phyloP scores from a whole-genome alignment of 2,113 vertebrate genomes.

The Ivindomyrus marchei region DNA sequence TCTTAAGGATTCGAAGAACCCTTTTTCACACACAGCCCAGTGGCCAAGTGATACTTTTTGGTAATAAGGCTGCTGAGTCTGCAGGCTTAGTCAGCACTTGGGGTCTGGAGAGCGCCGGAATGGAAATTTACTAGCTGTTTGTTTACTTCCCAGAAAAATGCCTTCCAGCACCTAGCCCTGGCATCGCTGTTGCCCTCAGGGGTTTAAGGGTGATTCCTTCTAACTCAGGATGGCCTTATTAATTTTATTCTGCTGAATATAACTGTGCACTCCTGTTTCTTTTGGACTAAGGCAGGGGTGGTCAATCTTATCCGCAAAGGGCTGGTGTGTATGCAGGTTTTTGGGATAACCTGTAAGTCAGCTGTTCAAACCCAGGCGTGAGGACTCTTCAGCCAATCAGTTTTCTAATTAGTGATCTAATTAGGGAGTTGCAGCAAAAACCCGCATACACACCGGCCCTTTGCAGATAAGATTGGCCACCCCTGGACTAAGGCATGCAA shows the following conservation, averaged over 20 bases:
- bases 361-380: too few relatives aligned
- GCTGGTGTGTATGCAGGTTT: too few relatives aligned
- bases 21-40: constrained; percentile 21
- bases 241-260: background rate
- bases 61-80: constrained; percentile 12
- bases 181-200: background rate
- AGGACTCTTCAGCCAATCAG: too few relatives aligned
- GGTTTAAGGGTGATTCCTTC: background rate
- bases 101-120: background rate
- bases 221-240: background rate
- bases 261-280: background rate
- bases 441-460: too few relatives aligned
- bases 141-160: background rate
- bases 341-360: too few relatives aligned
- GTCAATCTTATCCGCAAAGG: too few relatives aligned
- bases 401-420: too few relatives aligned
- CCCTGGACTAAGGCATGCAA: background rate
- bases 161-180: constrained; percentile 18
- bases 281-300: background rate
- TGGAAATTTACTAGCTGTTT: background rate
- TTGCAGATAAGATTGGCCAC: too few relatives aligned
- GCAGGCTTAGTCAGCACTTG: background rate
- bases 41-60: constrained; percentile 34
- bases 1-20: constrained; percentile 33
- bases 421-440: too few relatives aligned